Evolutionary conservation across 2,797 vertebrate genomes (phyloP).

Genomic region (Coccyzus lansbergi): DNA sequence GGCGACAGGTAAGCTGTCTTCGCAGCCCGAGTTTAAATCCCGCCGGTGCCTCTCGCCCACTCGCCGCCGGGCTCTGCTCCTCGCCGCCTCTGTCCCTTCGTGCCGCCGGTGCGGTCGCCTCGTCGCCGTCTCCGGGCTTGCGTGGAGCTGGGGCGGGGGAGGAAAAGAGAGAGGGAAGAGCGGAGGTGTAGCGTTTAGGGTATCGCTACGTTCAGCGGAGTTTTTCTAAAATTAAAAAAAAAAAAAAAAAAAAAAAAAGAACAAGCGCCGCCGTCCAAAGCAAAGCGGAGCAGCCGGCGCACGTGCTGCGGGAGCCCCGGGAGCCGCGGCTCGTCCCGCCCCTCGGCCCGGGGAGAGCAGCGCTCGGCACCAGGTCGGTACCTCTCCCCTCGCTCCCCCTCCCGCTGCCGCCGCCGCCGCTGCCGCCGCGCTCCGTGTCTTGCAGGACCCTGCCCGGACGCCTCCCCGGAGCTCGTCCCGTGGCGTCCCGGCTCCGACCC

Average conservation of each 20-base stretch:
- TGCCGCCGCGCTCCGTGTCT: neutral
- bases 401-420: neutral
- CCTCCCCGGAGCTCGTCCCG: neutral
- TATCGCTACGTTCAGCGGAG: neutral
- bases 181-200: neutral
- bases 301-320: neutral
- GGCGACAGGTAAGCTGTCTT: constrained; percentile 13
- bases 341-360: neutral
- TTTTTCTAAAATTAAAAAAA: too few relatives aligned
- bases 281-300: neutral
- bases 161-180: too few relatives aligned
- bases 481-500: constrained; percentile 46
- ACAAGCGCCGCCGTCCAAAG: neutral
- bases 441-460: constrained; percentile 42
- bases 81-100: neutral
- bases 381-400: neutral
- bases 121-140: neutral
- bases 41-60: neutral
- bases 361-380: constrained; percentile 21
- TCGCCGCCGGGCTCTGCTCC: neutral
- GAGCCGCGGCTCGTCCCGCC: neutral
- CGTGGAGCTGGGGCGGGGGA: neutral
- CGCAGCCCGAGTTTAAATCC: neutral
- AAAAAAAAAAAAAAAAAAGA: too few relatives aligned
- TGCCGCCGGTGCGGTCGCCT: neutral